Percentiles rank a stretch among this genome's conserved stretches.
Conservation (phyloP, 1,140 invertebrate species). For the Drosophila bifasciata region DNA sequence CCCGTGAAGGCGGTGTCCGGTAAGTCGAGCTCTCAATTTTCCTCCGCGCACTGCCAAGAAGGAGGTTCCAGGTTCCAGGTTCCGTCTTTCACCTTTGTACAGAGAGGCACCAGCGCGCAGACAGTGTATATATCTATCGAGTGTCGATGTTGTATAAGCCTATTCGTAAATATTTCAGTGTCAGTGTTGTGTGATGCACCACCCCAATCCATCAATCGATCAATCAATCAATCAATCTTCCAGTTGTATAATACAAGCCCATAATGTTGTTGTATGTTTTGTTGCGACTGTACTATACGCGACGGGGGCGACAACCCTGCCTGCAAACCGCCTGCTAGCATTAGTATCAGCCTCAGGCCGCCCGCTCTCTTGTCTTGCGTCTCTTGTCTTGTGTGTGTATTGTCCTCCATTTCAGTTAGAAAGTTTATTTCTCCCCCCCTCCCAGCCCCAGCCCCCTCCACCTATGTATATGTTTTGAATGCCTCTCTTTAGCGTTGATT, state of each 20-base stretch:
- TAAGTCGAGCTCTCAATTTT: conserved; percentile 23
- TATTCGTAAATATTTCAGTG: conserved; percentile 37
- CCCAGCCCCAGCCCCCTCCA: neutral
- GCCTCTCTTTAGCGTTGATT: conserved; percentile 29
- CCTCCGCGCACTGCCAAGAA: neutral
- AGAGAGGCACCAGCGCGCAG: conserved; percentile 10
- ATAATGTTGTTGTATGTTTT: conserved; percentile 32
- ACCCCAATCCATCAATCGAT: conserved; percentile 10
- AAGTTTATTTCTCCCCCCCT: conserved; percentile 5
- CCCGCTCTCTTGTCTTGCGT: neutral
- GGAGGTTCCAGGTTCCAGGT: neutral
- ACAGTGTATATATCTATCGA: conserved; percentile 30
- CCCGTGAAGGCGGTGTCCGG: conserved; percentile 59
- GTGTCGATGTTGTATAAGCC: neutral
- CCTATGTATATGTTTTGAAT: conserved; percentile 11
- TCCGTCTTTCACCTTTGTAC: conserved; percentile 6
- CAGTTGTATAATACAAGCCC: conserved; percentile 33
- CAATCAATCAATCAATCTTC: conserved; percentile 1
- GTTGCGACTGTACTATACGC: conserved; percentile 27
- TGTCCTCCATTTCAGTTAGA: conserved; percentile 22
- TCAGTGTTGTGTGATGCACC: conserved; percentile 73
- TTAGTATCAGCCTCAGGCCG: neutral
- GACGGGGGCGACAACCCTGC: conserved; percentile 5
- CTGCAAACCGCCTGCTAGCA: conserved; percentile 31
- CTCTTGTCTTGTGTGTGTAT: neutral